These are phyloP conservation scores for Stichodactyla helianthus DNA, from an alignment of 64 coral and sea anemone species.

Conservation along the genomic window DNA sequence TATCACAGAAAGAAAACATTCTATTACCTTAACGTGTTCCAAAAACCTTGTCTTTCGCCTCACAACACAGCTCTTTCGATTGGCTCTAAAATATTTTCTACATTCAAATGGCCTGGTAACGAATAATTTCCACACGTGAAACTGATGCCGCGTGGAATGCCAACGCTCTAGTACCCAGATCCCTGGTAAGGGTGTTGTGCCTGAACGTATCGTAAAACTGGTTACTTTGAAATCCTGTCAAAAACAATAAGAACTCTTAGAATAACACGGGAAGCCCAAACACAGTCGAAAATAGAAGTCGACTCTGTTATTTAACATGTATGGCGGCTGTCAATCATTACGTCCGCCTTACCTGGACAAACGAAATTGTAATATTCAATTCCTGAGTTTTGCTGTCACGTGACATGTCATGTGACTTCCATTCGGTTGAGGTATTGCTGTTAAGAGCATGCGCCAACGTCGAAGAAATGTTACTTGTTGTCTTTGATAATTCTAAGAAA, in stretches of 20 bases:
- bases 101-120: conserved; percentile 46
- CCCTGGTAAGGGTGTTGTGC: conserved; percentile 51
- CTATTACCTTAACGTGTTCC: neutral
- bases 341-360: conserved; percentile 49
- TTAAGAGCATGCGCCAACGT: conserved; percentile 27
- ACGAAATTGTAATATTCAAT: conserved; percentile 60
- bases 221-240: conserved; percentile 33
- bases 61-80: neutral
- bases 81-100: conserved; percentile 19
- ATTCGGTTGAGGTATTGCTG: conserved; percentile 31
- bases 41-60: neutral
- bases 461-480: neutral
- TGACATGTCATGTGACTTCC: conserved; percentile 40
- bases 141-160: neutral
- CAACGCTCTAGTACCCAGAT: conserved; percentile 52
- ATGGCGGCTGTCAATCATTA: neutral
- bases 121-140: conserved; percentile 31
- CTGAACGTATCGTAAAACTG: conserved; percentile 49
- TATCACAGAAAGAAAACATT: neutral
- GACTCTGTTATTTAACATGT: neutral
- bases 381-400: conserved; percentile 25
- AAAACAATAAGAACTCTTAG: neutral
- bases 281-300: neutral
- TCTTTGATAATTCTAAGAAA: neutral
- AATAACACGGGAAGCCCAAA: neutral